Conservation (phyloP, 2,888 invertebrate species). For the Sphaerophoria rueppellii region DNA sequence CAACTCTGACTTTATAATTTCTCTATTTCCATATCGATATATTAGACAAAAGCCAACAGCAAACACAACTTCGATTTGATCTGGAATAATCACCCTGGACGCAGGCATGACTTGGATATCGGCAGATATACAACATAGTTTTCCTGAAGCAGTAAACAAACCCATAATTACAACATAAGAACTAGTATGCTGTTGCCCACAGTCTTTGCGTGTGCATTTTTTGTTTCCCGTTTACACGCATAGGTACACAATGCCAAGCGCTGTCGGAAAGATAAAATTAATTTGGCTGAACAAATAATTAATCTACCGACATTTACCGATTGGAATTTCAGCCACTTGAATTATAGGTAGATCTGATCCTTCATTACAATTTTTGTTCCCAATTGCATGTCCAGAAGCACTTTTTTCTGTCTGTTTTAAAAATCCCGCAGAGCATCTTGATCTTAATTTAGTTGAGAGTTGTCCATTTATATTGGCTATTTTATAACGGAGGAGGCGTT, state of each 20-base stretch:
- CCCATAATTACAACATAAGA: slow-evolving; percentile 33
- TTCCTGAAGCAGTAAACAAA: slow-evolving; percentile 15
- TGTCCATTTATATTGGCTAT: slow-evolving; percentile 36
- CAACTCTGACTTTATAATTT: slow-evolving; percentile 43
- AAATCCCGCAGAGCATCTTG: slow-evolving; percentile 52
- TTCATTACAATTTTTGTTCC: neutral
- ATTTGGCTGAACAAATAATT: slow-evolving; percentile 62
- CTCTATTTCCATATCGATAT: slow-evolving; percentile 46
- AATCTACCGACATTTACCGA: slow-evolving; percentile 54
- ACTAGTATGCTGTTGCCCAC: neutral
- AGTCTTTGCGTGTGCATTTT: slow-evolving; percentile 49
- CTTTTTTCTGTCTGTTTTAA: slow-evolving; percentile 49
- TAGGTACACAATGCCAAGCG: slow-evolving; percentile 15
- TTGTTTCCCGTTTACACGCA: slow-evolving; percentile 30
- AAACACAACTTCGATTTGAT: slow-evolving; percentile 5
- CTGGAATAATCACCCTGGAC: slow-evolving; percentile 37
- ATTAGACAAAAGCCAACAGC: slow-evolving; percentile 43
- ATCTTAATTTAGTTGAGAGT: slow-evolving; percentile 44
- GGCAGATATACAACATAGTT: slow-evolving; percentile 47
- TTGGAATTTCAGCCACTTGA: slow-evolving; percentile 30
- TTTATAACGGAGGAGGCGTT: slow-evolving; percentile 45
- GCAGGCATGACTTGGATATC: slow-evolving; percentile 28
- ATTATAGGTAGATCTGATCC: slow-evolving; percentile 54
- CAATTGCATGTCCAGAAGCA: slow-evolving; percentile 55
- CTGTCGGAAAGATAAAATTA: slow-evolving; percentile 47